Evolutionary conservation across 2,888 invertebrate genomes (phyloP), one percentile per base, ranked within the genome.

Genomic region (Alsophila aescularia): DNA sequence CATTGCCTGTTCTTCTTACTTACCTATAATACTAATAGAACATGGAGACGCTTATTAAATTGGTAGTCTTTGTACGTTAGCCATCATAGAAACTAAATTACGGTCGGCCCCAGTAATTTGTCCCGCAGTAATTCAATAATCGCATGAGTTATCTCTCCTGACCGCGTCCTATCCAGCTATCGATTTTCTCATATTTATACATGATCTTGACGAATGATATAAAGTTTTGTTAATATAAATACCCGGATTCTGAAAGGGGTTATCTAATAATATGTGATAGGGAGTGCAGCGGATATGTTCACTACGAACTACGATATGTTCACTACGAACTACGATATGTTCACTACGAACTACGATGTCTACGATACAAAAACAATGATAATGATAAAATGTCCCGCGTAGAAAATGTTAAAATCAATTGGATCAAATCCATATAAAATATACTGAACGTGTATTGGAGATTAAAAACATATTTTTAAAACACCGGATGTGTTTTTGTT

Each of bases 401-500:
- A 24, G n/a, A 52, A 21, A 27, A 27, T 32, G 31, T 39, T 21
- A 42, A n/a, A 14, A 42, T 18, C 36, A 41, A 41, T 37, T n/a
- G 24, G 12, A 40, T 48, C 10, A 42, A 52, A 45, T 36, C 34
- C 56, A 27, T 43, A 10, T 35, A 42, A 29, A n/a, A n/a, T n/a
- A n/a, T n/a, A n/a, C n/a, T n/a, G 39, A 18, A 41, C 15, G 48
- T 49, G 18, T 50, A 45, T 29, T 39, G 31, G 14, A 34, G 34
- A 49, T 34, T 31, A 21, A 24, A 60, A 37, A 37, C 34, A 16
- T 55, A 40, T 52, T 53, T 57, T 55, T 50, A 64, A 60, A 61
- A 58, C 65, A 66, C 73, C 68, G 74, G 74, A 76, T 72, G 69
- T 67, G 67, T 75, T 77, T 78, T 77, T 75, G 70, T 70, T 56